These are phyloP conservation scores for Mechanitis messenoides DNA, from an alignment of 2,888 invertebrate species.

Conservation along the genomic window DNA sequence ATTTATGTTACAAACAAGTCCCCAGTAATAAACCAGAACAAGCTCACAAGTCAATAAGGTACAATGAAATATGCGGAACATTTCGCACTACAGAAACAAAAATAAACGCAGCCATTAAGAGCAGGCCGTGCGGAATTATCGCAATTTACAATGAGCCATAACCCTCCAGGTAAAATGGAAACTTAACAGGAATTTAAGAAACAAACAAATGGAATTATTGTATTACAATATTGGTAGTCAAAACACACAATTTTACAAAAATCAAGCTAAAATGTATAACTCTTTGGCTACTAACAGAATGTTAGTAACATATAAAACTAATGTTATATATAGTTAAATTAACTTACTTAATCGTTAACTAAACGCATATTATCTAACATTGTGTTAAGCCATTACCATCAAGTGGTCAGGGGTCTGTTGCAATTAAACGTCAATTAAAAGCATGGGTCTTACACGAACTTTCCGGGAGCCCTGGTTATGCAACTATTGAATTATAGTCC, in stretches of 20 bases:
- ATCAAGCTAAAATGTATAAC: too few relatives aligned
- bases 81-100: constrained; percentile 26
- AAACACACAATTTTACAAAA: constrained; percentile 15
- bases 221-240: constrained; percentile 44
- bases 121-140: constrained; percentile 41
- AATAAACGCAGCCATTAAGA: constrained; percentile 35
- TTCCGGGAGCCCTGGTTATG: constrained; percentile 42
- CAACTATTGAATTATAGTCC: constrained; percentile 51
- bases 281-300: too few relatives aligned
- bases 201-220: constrained; percentile 43
- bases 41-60: constrained; percentile 1
- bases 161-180: constrained; percentile 45
- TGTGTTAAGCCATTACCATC: constrained; percentile 18
- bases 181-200: constrained; percentile 44
- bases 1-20: too few relatives aligned
- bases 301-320: too few relatives aligned
- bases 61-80: constrained; percentile 4
- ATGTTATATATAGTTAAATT: background rate
- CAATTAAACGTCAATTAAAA: constrained; percentile 36
- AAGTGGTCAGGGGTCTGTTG: constrained; percentile 20
- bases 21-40: background rate
- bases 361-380: constrained; percentile 4
- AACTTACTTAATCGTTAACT: background rate
- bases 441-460: constrained; percentile 35
- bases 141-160: constrained; percentile 46